phyloP scores from a whole-genome alignment of 2,797 vertebrate genomes.

The Lophura swinhoii region DNA sequence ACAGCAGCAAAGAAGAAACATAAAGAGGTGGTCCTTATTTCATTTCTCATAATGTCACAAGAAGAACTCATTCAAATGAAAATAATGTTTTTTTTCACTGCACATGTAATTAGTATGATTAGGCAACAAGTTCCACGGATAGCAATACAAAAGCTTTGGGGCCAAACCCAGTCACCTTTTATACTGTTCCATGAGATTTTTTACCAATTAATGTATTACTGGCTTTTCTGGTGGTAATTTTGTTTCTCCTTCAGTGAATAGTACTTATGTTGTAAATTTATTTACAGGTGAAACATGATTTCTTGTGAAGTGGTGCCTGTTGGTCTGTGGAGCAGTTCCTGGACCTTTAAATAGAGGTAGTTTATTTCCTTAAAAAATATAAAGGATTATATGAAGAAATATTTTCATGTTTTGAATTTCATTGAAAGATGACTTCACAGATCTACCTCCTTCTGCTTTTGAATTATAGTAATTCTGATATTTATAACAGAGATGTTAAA shows the following conservation, averaged over 20 bases:
- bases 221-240: not conserved
- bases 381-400: not conserved
- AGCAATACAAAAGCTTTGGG: not conserved
- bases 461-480: not conserved
- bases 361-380: not conserved
- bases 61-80: slow-evolving; percentile 5
- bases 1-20: slow-evolving; percentile 10
- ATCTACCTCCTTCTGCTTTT: not conserved
- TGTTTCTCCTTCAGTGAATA: not conserved
- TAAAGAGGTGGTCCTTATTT: slow-evolving; percentile 13
- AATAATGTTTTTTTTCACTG: not conserved
- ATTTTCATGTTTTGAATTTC: not conserved
- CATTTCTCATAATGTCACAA: not conserved
- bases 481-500: not conserved
- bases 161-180: not conserved
- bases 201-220: not conserved
- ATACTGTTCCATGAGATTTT: not conserved
- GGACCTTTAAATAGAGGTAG: not conserved
- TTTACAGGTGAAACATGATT: not conserved
- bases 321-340: not conserved
- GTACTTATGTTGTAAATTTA: not conserved
- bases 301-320: not conserved
- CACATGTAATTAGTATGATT: not conserved
- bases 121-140: not conserved
- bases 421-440: not conserved